A percentile compares a stretch with the other conserved stretches of the same genome.
phyloP scores from a whole-genome alignment of 1,140 invertebrate species.

The Zaprionus inermis region DNA sequence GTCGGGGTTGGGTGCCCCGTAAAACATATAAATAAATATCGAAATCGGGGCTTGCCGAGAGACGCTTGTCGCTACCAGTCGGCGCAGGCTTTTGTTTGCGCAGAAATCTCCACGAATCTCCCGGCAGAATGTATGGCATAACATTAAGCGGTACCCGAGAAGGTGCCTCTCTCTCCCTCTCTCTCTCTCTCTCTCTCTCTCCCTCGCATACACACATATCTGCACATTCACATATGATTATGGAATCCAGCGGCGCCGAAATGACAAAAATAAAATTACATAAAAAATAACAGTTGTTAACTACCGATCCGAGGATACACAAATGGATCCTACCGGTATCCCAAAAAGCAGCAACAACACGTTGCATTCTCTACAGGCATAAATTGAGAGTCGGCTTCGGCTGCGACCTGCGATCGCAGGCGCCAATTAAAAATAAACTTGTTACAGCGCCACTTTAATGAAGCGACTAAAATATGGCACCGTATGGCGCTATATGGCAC shows the following conservation, averaged over 20 bases:
- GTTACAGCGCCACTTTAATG: constrained; percentile 77
- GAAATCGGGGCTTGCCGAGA: constrained; percentile 74
- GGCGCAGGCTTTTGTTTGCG: constrained; percentile 73
- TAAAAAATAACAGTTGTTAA: constrained; percentile 83
- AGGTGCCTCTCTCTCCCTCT: too few relatives aligned
- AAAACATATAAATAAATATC: constrained; percentile 77
- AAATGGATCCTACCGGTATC: constrained; percentile 6
- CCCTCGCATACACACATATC: constrained; percentile 3
- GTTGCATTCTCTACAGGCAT: background rate
- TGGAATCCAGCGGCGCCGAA: constrained; percentile 73
- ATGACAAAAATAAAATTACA: constrained; percentile 82
- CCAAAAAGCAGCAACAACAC: constrained; percentile 2
- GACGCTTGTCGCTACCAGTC: constrained; percentile 78
- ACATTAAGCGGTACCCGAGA: constrained; percentile 32
- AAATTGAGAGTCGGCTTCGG: background rate
- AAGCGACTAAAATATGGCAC: constrained; percentile 70
- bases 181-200: too few relatives aligned
- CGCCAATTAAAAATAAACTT: constrained; percentile 81
- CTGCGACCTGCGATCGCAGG: constrained; percentile 26
- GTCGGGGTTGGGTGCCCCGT: background rate
- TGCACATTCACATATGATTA: constrained; percentile 3
- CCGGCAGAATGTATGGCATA: constrained; percentile 38
- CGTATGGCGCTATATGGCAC: constrained; percentile 33
- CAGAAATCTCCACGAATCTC: constrained; percentile 1
- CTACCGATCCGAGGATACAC: constrained; percentile 52